Evolutionary conservation across 2,113 vertebrate genomes (phyloP).

Genomic region (Saiga tatarica): DNA sequence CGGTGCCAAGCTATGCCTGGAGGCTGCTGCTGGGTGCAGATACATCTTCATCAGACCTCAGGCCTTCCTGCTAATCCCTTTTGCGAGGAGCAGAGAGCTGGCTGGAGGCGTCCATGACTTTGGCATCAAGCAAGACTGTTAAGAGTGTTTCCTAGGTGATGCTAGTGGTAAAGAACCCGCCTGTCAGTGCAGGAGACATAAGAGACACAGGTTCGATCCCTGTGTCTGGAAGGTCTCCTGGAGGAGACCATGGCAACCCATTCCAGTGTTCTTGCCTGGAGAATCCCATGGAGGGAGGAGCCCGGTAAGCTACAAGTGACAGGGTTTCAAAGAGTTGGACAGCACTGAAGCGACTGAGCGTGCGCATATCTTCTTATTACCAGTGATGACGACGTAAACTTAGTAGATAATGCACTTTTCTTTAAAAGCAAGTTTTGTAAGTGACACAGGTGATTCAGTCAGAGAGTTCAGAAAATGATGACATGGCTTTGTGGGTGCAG

Average conservation of each 20-base stretch:
- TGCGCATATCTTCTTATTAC: not conserved
- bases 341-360: not conserved
- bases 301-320: not conserved
- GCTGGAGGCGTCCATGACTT: fast-evolving
- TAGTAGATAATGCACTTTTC: too few species aligned
- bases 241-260: not conserved
- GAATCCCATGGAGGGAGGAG: not conserved
- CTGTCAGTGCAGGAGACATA: not conserved
- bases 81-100: fast-evolving
- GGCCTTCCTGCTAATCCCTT: fast-evolving
- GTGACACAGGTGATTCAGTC: not conserved
- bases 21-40: not conserved
- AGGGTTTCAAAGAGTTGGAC: not conserved
- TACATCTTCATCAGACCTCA: fast-evolving
- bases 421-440: not conserved
- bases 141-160: not conserved
- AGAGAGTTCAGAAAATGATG: not conserved
- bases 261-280: not conserved
- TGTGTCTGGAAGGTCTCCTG: not conserved
- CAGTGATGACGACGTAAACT: fast-evolving
- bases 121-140: fast-evolving
- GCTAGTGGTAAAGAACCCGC: not conserved
- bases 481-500: fast-evolving
- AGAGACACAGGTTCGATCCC: not conserved
- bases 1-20: fast-evolving